These are phyloP conservation scores for Gambusia affinis DNA, from an alignment of 2,113 vertebrate species.

Conservation along the genomic window DNA sequence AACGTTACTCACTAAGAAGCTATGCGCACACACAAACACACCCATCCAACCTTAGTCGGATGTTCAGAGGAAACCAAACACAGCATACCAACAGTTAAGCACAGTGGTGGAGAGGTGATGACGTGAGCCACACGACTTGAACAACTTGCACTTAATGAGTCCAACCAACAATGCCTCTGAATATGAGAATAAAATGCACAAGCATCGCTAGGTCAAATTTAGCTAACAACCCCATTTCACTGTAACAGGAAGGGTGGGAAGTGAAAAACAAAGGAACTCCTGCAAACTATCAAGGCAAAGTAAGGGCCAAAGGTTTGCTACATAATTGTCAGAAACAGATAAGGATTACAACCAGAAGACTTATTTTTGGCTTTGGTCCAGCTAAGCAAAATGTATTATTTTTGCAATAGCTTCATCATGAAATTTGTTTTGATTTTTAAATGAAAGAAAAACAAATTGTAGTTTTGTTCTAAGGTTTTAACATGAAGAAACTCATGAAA, in stretches of 20 bases:
- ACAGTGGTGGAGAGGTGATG: not conserved
- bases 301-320: too few relatives aligned
- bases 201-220: not conserved
- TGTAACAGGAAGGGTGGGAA: not conserved
- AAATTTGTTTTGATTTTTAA: not conserved
- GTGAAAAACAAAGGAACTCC: not conserved
- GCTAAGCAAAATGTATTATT: not conserved
- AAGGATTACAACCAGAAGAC: not conserved
- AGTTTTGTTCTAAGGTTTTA: not conserved
- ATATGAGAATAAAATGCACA: not conserved
- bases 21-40: not conserved
- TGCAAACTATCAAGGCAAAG: not conserved
- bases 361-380: too few relatives aligned
- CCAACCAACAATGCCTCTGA: not conserved
- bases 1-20: not conserved
- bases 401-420: not conserved
- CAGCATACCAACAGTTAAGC: not conserved
- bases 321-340: not conserved
- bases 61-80: not conserved
- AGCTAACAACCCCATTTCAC: not conserved
- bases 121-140: not conserved
- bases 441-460: not conserved
- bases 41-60: not conserved
- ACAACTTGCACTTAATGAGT: not conserved
- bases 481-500: not conserved